Base-by-base conservation (phyloP, 2,888 invertebrate species). In the Deilephila elpenor region DNA sequence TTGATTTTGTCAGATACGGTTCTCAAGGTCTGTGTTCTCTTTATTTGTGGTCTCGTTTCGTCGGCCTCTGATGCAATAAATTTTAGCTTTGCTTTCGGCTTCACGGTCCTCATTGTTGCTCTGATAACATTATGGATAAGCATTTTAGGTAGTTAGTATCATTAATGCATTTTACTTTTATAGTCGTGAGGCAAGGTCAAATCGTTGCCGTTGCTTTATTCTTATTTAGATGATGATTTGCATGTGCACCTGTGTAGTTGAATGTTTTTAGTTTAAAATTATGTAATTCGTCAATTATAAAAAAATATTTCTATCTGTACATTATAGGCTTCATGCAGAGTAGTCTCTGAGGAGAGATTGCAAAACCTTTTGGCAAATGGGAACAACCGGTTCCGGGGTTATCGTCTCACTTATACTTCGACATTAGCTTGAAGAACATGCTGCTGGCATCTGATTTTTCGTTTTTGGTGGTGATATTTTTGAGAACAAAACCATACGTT, bases 1-100 rank as follows among this genome's bases (percentile, higher is more conserved):
- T 94, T 91, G 93, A 94, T 94, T 94, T 94, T 93, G 93, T 93
- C 93, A 93, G 94, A 93, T 93, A 93, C 90, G 84, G 87, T 87
- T 87, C 88, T 93, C 94, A 94, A 94, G 94, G 94, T 93, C 87
- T 87, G 89, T 92, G 91, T 92, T 94, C 93, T 94, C 94, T 93
- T 94, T 94, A 93, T 93, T 93, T 91, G 93, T 93, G 91, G 91
- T 93, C 92, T 93, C 86, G 92, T 93, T 93, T 91, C 89, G 92
- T 87, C 88, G 93, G 91, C 90, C 93, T 93, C 91, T 93, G 92
- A 89, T 89, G 93, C 93, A 93, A 93, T 92, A 90, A 90, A 90
- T 93, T 89, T 93, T 88, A 84, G 87, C 83, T 91, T 89, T 89
- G 89, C 89, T 92, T 90, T 91, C 87, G 88, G 90, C 89, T 85